Evolutionary conservation across 2,797 vertebrate species (phyloP).

Genomic region (Aeoliscus strigatus): DNA sequence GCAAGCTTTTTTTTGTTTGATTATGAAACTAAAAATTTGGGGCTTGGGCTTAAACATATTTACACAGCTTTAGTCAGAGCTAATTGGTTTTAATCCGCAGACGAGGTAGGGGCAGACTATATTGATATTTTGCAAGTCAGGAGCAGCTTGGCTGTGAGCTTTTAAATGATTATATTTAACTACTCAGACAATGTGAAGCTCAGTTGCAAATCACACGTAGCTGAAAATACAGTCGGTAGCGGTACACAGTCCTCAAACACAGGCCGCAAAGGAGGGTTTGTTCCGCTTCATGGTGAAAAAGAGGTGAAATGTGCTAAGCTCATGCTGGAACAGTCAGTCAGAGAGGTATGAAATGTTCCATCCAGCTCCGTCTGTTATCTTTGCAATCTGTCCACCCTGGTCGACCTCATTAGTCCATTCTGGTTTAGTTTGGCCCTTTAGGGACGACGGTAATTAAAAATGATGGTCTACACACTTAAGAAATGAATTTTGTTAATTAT

Average conservation of each 20-base stretch:
- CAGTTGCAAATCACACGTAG: no score
- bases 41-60: no score
- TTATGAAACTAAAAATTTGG: no score
- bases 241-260: no score
- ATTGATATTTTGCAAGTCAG: no score
- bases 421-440: constrained; percentile 31
- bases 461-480: constrained; percentile 29
- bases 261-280: constrained; percentile 42
- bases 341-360: constrained; percentile 24
- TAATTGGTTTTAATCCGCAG: no score
- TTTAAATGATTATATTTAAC: no score
- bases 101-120: no score
- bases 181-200: no score
- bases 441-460: constrained; percentile 54
- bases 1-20: no score
- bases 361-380: constrained; percentile 26
- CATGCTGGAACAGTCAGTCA: constrained; percentile 20
- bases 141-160: no score
- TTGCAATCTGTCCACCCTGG: constrained; percentile 14
- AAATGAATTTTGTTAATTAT: constrained; percentile 58
- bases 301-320: constrained; percentile 34
- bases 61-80: not conserved
- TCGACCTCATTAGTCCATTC: constrained; percentile 39
- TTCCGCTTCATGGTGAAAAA: constrained; percentile 28
- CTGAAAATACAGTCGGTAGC: no score